phyloP scores from a whole-genome alignment of 2,888 invertebrate species.

The Omphaloscelis lunosa region DNA sequence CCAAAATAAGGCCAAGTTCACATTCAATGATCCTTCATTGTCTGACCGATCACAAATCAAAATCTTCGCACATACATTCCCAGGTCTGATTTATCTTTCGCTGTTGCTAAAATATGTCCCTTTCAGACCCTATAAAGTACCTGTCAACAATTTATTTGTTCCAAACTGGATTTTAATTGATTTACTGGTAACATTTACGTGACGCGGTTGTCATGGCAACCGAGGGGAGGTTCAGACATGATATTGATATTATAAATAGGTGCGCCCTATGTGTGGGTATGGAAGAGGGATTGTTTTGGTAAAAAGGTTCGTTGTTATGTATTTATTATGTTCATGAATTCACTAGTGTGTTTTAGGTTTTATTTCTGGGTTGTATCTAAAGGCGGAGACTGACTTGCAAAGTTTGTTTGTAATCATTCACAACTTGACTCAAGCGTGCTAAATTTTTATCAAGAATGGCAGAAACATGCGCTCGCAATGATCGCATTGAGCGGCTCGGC shows the following conservation, averaged over 20 bases:
- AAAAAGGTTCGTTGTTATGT: slow-evolving; percentile 34
- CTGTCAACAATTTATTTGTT: slow-evolving; percentile 59
- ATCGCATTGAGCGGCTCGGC: too few species aligned
- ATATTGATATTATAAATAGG: slow-evolving; percentile 76
- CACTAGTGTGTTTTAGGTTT: background rate
- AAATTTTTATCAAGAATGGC: too few species aligned
- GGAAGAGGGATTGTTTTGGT: slow-evolving; percentile 65
- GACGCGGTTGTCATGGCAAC: slow-evolving; percentile 79
- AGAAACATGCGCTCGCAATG: too few species aligned
- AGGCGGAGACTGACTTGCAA: too few species aligned
- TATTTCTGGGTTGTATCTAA: background rate
- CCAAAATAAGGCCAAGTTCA: slow-evolving; percentile 64
- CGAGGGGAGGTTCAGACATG: slow-evolving; percentile 77
- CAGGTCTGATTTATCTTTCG: slow-evolving; percentile 83
- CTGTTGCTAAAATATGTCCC: slow-evolving; percentile 80
- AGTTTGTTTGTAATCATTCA: too few species aligned
- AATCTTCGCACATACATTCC: slow-evolving; percentile 57
- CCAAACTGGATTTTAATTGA: slow-evolving; percentile 66
- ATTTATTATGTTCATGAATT: slow-evolving; percentile 9
- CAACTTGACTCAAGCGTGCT: too few species aligned
- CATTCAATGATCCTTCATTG: slow-evolving; percentile 57
- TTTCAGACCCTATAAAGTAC: slow-evolving; percentile 70
- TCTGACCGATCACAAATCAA: slow-evolving; percentile 80
- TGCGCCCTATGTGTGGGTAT: slow-evolving; percentile 61
- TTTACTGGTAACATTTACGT: slow-evolving; percentile 63